phyloP scores from a whole-genome alignment of 1,140 invertebrate species.

The Oppia nitens region DNA sequence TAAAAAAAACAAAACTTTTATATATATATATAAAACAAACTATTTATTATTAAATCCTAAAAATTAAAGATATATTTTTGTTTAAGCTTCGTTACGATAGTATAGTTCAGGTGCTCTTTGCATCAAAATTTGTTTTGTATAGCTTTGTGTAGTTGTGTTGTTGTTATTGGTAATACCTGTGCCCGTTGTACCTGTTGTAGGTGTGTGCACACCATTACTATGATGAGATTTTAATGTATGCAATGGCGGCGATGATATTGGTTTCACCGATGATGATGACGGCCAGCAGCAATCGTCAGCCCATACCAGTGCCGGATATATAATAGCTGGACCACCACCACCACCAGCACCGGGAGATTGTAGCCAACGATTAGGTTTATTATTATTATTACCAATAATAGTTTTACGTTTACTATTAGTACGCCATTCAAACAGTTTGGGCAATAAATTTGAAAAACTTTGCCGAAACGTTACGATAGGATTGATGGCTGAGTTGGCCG shows the following conservation, averaged over 20 bases:
- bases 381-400: too few relatives aligned
- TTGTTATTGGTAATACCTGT: not conserved
- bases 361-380: too few relatives aligned
- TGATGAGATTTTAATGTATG: not conserved
- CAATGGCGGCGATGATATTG: not conserved
- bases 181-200: not conserved
- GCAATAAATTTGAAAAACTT: constrained; percentile 21
- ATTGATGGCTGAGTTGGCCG: constrained; percentile 49
- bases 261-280: too few relatives aligned
- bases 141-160: not conserved
- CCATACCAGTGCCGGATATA: too few relatives aligned
- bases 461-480: constrained; percentile 46
- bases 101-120: constrained; percentile 4
- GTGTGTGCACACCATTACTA: not conserved
- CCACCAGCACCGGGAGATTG: too few relatives aligned
- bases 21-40: too few relatives aligned
- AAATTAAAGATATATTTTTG: too few relatives aligned
- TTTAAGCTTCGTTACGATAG: not conserved
- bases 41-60: too few relatives aligned
- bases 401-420: not conserved
- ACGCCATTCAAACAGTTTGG: not conserved
- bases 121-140: constrained; percentile 7
- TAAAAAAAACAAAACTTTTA: too few relatives aligned
- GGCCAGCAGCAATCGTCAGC: too few relatives aligned
- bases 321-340: too few relatives aligned